phyloP scores from a whole-genome alignment of 2,888 invertebrate species.

The Acronicta alni region DNA sequence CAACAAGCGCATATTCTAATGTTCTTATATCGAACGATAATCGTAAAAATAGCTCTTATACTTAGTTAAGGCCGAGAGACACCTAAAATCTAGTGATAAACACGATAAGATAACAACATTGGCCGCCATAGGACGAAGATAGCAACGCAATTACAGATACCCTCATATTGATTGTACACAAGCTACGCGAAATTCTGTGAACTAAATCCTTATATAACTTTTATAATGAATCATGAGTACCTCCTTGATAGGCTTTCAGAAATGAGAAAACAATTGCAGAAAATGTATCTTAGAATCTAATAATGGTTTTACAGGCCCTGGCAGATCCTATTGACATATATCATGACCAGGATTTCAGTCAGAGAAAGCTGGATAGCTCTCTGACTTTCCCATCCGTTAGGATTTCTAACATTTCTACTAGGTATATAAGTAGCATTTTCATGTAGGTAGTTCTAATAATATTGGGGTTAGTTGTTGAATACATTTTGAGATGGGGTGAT shows the following conservation, averaged over 20 bases:
- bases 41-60: conserved; percentile 16
- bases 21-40: conserved; percentile 10
- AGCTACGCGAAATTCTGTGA: conserved; percentile 16
- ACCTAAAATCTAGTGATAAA: conserved; percentile 49
- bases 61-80: conserved; percentile 40
- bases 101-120: conserved; percentile 53
- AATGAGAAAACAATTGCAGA: not conserved
- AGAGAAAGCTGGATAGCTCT: no score
- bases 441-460: no score
- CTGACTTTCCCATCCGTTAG: no score
- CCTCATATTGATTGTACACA: conserved; percentile 41
- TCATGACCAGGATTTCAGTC: not conserved
- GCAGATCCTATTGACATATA: no score
- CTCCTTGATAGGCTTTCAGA: not conserved
- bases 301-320: no score
- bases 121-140: conserved; percentile 40
- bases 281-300: no score
- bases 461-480: no score
- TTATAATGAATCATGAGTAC: not conserved
- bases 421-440: no score
- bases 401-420: no score
- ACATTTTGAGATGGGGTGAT: no score
- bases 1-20: conserved; percentile 6
- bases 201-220: conserved; percentile 14
- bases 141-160: conserved; percentile 41